Percentiles rank a stretch among this genome's conserved stretches.
These are phyloP conservation scores for Zoanthus sociatus DNA, from an alignment of 92 coral and sea anemone species.

Conservation along the genomic window DNA sequence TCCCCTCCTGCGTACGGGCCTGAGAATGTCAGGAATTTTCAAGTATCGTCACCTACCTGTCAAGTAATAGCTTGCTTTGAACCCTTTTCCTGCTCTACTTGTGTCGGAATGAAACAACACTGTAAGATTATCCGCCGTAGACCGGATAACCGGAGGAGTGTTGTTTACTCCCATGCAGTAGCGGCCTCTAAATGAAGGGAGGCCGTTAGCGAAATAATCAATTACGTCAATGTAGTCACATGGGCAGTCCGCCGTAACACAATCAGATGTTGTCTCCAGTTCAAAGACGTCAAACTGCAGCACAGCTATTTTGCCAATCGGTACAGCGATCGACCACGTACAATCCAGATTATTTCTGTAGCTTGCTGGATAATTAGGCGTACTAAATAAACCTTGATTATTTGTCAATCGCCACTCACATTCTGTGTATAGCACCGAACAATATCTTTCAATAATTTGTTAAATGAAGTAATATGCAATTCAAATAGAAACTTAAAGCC, in stretches of 20 bases:
- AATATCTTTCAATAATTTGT: neutral
- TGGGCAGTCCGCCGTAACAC: constrained; percentile 18
- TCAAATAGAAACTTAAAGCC: too few species aligned
- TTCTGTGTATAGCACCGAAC: neutral
- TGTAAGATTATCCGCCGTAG: constrained; percentile 9
- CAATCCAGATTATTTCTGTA: constrained; percentile 26
- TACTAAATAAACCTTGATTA: neutral
- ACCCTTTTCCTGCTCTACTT: constrained; percentile 11
- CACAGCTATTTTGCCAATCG: constrained; percentile 9
- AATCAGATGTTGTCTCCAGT: neutral
- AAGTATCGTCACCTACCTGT: neutral
- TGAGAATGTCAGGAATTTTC: neutral
- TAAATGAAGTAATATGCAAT: too few species aligned
- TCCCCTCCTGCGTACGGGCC: too few species aligned
- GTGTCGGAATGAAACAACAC: constrained; percentile 42
- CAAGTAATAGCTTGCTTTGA: constrained; percentile 19
- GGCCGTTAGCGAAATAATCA: constrained; percentile 21
- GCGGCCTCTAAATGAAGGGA: constrained; percentile 15
- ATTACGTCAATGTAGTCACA: constrained; percentile 33
- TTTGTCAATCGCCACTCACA: constrained; percentile 6
- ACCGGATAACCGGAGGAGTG: constrained; percentile 33
- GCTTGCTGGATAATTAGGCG: constrained; percentile 17
- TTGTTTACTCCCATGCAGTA: constrained; percentile 37
- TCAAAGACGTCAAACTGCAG: constrained; percentile 36
- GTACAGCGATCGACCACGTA: constrained; percentile 28